These are phyloP conservation scores for Caenorhabditis panamensis DNA, from an alignment of 2,888 invertebrate species.

Conservation along the genomic window DNA sequence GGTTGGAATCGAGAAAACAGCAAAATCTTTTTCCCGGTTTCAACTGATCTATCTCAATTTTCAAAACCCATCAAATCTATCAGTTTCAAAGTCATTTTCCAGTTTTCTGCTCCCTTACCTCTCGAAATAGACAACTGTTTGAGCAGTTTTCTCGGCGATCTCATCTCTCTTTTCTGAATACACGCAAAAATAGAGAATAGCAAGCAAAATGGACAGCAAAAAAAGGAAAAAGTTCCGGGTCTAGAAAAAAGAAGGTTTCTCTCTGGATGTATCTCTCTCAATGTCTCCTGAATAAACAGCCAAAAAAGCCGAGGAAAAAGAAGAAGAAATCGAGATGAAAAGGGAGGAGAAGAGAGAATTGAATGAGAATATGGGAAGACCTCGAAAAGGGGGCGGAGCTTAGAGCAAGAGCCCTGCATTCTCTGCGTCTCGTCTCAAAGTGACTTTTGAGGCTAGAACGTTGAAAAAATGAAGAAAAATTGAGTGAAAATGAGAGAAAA, in stretches of 20 bases:
- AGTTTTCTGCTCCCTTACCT: conserved; percentile 23
- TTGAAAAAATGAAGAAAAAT: too few species aligned
- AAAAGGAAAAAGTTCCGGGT: background rate
- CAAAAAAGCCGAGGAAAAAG: background rate
- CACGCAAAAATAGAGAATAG: background rate
- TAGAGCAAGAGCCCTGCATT: background rate
- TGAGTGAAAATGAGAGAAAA: too few species aligned
- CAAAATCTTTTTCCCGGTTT: too few species aligned
- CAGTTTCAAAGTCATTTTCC: background rate
- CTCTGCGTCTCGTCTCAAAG: background rate
- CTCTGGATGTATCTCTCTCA: background rate
- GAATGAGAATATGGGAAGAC: conserved; percentile 11
- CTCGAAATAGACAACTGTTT: conserved; percentile 66
- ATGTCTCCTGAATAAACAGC: conserved; percentile 24
- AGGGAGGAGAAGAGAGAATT: background rate
- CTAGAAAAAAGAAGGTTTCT: conserved; percentile 16
- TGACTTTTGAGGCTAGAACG: too few species aligned
- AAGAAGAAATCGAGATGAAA: conserved; percentile 49
- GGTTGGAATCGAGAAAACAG: too few species aligned
- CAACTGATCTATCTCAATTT: too few species aligned
- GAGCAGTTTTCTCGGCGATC: conserved; percentile 66
- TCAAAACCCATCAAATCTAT: too few species aligned
- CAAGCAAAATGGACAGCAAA: background rate
- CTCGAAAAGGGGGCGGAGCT: conserved; percentile 22
- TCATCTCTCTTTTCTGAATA: conserved; percentile 31